A percentile compares a stretch with the other conserved stretches of the same genome.
Evolutionary conservation across 2,888 invertebrate species (phyloP).

Genomic region (Cyclophora punctaria): DNA sequence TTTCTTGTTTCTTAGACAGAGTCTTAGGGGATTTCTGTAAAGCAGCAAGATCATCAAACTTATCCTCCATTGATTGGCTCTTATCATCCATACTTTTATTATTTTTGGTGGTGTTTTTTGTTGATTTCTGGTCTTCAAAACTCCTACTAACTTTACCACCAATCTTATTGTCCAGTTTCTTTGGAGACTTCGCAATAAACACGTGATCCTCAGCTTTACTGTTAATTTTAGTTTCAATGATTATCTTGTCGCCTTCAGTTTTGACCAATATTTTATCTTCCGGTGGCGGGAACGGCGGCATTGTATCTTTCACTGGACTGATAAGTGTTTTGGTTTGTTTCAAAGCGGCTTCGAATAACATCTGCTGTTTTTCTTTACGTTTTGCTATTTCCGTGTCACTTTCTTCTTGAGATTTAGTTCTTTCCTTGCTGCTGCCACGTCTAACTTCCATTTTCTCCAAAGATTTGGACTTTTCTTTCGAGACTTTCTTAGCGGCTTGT

Average conservation of each 20-base stretch:
- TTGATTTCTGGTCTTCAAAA: constrained; percentile 75
- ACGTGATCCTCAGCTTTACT: constrained; percentile 85
- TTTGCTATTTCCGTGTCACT: constrained; percentile 82
- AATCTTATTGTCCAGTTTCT: constrained; percentile 78
- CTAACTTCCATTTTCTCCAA: constrained; percentile 79
- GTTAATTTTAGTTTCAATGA: constrained; percentile 82
- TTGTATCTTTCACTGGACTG: constrained; percentile 82
- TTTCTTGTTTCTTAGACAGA: constrained; percentile 74
- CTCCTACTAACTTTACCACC: constrained; percentile 76
- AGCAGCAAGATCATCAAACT: constrained; percentile 73
- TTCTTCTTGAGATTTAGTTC: constrained; percentile 83
- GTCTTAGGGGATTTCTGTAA: constrained; percentile 76
- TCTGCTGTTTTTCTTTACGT: constrained; percentile 83
- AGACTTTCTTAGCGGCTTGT: constrained; percentile 61
- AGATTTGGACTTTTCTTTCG: constrained; percentile 81
- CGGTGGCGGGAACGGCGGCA: constrained; percentile 82
- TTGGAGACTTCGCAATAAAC: constrained; percentile 83
- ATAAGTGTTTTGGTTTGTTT: constrained; percentile 84
- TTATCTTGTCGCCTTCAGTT: constrained; percentile 81
- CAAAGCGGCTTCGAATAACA: constrained; percentile 83
- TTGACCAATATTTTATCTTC: constrained; percentile 83
- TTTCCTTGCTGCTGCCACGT: constrained; percentile 76
- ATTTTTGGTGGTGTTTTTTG: constrained; percentile 72
- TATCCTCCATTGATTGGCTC: constrained; percentile 75
- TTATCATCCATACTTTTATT: constrained; percentile 79